Conservation (phyloP, 1,140 invertebrate genomes). For the Potamilus streckersoni region DNA sequence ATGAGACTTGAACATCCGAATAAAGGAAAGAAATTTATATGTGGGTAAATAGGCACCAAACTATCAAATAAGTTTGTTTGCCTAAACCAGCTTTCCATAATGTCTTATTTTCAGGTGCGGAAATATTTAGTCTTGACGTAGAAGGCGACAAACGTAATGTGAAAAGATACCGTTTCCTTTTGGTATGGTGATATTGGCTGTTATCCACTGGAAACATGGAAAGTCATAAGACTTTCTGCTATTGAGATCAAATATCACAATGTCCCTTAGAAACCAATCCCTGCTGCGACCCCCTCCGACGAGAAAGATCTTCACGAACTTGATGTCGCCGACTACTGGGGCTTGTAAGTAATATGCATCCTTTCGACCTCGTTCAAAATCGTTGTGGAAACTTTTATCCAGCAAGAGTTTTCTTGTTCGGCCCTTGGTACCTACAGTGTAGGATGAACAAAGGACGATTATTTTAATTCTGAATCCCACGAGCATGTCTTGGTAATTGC, state of each 20-base stretch:
- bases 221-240: conserved; percentile 15
- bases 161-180: conserved; percentile 20
- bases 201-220: conserved; percentile 24
- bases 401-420: conserved; percentile 17
- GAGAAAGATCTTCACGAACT: conserved; percentile 19
- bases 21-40: no score
- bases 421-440: conserved; percentile 22
- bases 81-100: no score
- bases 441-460: neutral
- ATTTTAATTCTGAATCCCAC: no score
- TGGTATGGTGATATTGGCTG: conserved; percentile 11
- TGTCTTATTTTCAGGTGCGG: no score
- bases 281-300: conserved; percentile 22
- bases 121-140: no score
- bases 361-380: conserved; percentile 29
- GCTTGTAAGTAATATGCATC: conserved; percentile 24
- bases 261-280: conserved; percentile 26
- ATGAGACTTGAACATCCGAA: no score
- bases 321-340: conserved; percentile 23
- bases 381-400: conserved; percentile 27
- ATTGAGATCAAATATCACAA: conserved; percentile 22
- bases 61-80: no score
- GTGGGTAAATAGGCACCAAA: no score
- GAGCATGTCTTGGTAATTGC: no score
- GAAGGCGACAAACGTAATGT: neutral